Evolutionary conservation across 2,113 vertebrate species (phyloP).

Genomic region (Oceanites oceanicus): DNA sequence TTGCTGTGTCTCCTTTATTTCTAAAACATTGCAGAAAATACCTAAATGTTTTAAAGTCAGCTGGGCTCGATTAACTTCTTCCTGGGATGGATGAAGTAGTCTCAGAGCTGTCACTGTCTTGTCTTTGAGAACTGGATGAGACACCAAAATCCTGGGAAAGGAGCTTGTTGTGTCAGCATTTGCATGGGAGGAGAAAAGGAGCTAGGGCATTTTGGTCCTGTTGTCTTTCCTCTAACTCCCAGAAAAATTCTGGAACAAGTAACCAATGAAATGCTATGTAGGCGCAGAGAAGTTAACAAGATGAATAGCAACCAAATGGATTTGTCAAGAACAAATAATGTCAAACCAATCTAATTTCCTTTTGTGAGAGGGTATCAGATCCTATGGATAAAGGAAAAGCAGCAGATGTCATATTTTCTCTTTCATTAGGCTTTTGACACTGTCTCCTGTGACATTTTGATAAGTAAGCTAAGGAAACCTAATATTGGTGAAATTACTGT

Average conservation of each 20-base stretch:
- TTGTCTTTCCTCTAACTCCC: not conserved
- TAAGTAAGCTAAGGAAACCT: not conserved
- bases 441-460: not conserved
- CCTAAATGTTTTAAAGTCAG: not conserved
- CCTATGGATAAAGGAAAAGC: not conserved
- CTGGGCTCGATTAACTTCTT: not conserved
- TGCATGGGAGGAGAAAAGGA: not conserved
- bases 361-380: not conserved
- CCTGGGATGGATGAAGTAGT: not conserved
- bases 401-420: not conserved
- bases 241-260: not conserved
- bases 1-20: not conserved
- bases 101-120: not conserved
- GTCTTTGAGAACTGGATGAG: not conserved
- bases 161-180: rapidly evolving
- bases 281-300: not conserved
- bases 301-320: not conserved
- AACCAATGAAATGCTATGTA: not conserved
- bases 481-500: not conserved
- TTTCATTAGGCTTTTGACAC: not conserved
- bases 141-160: not conserved
- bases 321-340: not conserved
- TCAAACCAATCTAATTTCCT: not conserved
- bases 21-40: not conserved
- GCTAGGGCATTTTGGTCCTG: not conserved